Conservation (phyloP, 1,140 invertebrate genomes). For the Phymorhynchus buccinoides region DNA sequence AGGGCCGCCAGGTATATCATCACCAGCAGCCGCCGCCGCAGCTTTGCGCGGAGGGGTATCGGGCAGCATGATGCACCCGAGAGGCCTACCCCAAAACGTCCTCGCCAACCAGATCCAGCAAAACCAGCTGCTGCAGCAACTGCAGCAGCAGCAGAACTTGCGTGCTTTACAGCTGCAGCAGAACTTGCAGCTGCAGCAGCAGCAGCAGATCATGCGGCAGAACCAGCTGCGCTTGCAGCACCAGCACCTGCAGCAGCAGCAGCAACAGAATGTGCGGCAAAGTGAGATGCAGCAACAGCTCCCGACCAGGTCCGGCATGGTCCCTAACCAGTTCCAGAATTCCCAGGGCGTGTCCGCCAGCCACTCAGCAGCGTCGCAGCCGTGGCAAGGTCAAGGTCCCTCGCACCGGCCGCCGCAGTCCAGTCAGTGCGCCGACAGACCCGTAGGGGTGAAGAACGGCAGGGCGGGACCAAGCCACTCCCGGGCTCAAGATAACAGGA, state of each 20-base stretch:
- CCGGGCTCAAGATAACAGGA: neutral
- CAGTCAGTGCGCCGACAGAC: neutral
- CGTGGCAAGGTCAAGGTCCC: neutral
- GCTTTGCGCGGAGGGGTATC: neutral
- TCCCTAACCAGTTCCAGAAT: neutral
- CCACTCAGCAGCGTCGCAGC: neutral
- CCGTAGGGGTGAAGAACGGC: neutral
- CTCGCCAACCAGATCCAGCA: neutral
- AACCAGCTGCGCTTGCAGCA: neutral
- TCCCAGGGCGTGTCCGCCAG: neutral
- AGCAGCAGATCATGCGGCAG: slow-evolving; percentile 7
- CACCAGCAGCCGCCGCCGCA: neutral
- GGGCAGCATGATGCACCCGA: neutral
- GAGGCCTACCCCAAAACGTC: neutral
- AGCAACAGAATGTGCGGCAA: no score
- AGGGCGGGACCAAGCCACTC: neutral
- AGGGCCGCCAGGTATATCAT: neutral
- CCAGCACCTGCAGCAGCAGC: neutral
- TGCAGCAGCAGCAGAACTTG: neutral
- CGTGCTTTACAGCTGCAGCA: neutral
- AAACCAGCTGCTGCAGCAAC: neutral
- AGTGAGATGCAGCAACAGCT: neutral
- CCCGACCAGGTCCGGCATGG: neutral
- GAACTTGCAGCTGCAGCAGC: slow-evolving; percentile 7
- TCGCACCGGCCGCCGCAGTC: neutral